Evolutionary conservation across 2,888 invertebrate species (phyloP).

Genomic region (Zaprionus lineosus): DNA sequence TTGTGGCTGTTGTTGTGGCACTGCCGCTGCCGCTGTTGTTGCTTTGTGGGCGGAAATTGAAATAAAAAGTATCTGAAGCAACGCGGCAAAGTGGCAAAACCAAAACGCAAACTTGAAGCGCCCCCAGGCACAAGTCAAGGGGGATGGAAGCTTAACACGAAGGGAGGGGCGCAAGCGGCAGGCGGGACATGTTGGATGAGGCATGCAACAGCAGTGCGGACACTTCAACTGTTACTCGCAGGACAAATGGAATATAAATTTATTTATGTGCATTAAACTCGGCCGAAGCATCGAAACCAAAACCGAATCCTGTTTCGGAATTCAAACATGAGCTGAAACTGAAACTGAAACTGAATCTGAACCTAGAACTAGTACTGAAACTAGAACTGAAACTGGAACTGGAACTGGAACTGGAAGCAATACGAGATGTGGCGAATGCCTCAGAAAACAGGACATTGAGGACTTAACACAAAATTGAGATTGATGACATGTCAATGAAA

Average conservation of each 20-base stretch:
- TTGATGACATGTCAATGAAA: slow-evolving; percentile 70
- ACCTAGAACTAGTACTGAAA: no score
- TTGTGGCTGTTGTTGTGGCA: no score
- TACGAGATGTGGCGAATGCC: no score
- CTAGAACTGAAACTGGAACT: neutral
- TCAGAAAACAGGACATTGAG: neutral
- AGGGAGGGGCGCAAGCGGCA: neutral
- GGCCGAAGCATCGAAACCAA: neutral
- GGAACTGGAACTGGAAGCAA: neutral
- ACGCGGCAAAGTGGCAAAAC: slow-evolving; percentile 47
- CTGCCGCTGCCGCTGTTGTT: slow-evolving; percentile 12
- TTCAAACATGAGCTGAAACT: neutral
- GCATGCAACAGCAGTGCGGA: slow-evolving; percentile 55
- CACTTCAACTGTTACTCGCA: slow-evolving; percentile 55
- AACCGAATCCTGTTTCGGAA: no score
- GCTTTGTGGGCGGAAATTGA: slow-evolving; percentile 71
- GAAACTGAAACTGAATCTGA: neutral
- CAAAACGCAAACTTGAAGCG: slow-evolving; percentile 55
- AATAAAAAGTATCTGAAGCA: slow-evolving; percentile 66
- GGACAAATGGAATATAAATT: slow-evolving; percentile 45
- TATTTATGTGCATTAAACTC: slow-evolving; percentile 57
- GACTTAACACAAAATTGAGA: slow-evolving; percentile 60
- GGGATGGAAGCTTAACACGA: no score
- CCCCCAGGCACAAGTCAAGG: slow-evolving; percentile 46
- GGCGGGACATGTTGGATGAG: no score